Evolutionary conservation across 2,888 invertebrate genomes (phyloP).

Genomic region (Aleiodes alternator): DNA sequence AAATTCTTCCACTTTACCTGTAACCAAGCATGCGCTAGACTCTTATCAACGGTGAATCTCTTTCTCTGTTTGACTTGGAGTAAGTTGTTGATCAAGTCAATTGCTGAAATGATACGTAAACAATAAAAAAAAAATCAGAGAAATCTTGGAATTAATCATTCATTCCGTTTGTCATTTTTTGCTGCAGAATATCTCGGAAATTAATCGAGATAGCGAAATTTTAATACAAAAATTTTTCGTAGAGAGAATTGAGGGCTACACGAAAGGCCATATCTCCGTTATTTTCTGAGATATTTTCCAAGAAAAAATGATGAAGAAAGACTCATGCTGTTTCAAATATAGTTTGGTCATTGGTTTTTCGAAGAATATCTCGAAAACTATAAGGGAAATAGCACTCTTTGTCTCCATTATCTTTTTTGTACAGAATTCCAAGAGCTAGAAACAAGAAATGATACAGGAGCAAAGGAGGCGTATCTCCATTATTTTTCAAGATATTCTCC

Average conservation of each 20-base stretch:
- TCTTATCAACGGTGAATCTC: constrained; percentile 97
- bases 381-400: no score
- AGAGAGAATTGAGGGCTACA: no score
- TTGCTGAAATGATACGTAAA: constrained; percentile 81
- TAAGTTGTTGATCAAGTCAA: constrained; percentile 97
- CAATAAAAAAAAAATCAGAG: not conserved
- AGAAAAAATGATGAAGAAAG: not conserved
- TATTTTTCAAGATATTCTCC: no score
- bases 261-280: no score
- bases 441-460: not conserved
- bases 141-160: not conserved
- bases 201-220: no score
- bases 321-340: no score
- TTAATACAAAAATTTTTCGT: no score
- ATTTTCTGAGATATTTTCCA: no score
- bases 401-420: no score
- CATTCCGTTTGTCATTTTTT: no score
- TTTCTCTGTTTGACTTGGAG: constrained; percentile 98
- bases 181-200: not conserved
- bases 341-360: no score
- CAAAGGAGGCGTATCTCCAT: not conserved
- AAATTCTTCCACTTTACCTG: constrained; percentile 80
- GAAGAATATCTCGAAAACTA: not conserved
- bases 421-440: no score
- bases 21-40: constrained; percentile 95